Base-by-base conservation (phyloP, 2,797 vertebrate genomes). In the Scomberomorus guttatus region DNA sequence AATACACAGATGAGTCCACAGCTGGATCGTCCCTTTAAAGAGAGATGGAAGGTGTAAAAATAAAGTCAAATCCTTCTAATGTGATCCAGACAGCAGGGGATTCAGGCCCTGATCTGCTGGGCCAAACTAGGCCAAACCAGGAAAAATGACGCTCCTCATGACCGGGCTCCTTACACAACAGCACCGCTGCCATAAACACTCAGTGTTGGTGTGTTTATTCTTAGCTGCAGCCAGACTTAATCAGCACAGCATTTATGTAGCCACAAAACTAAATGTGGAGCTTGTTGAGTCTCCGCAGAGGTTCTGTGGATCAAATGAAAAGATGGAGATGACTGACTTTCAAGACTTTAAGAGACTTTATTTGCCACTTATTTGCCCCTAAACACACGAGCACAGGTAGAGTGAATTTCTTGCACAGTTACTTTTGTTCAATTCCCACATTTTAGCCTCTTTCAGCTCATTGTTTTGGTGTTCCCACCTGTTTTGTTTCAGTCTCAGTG, bases 161-260 rank as follows among this genome's bases (percentile, higher is more conserved):
- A 34, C 32, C 2, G 11, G 34, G 44, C 42, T 63, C 11, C 55
- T 69, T 17, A 68, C 39, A 37, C 63, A 46, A 64, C 78, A 37
- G 32, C 27, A 2, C n/a, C 3, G 57, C 70, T 57, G 77, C 70
- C 63, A 67, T 27, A 14, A 56, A 67, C 52, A 54, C 65, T 75
- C 56, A 17, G 27, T 9, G 7, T 24, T 15, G 29, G 14, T 34
- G 20, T n/a, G 44, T 75, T 70, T 70, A n/a, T 75, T 71, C 55
- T 65, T 6, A 75, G n/a, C n/a, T n/a, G n/a, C n/a, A n/a, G n/a
- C n/a, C 66, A 55, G 39, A 25, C 29, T 46, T 66, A 5, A 76
- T 71, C 67, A 66, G 48, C 9, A 1, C 56, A 29, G 46, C 37
- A 1, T 54, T 59, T 27, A 46, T 29, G 34, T 22, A 18, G 34